Base-by-base conservation (phyloP, 2,888 invertebrate species). In the Operophtera brumata region DNA sequence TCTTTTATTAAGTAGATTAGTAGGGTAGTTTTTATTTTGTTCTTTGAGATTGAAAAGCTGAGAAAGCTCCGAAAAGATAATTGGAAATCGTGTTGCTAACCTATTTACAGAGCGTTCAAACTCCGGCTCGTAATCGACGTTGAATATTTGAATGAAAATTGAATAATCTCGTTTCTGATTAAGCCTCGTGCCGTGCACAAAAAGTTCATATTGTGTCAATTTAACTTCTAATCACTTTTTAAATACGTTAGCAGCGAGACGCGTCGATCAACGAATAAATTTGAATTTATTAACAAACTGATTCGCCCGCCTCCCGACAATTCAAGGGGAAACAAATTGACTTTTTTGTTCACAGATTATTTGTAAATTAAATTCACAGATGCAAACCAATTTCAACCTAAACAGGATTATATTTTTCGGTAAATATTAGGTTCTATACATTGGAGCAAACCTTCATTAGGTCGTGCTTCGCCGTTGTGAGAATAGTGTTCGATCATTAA, bases 201-300 rank as follows among this genome's bases (percentile, higher is more conserved):
- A 89, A 89, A 90, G 82, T 88, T 87, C 86, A 82, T 88, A 88
- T 86, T 89, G 88, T 90, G 88, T 87, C 90, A 90, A 89, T 90
- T 85, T 84, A 84, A 89, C 80, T 87, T 88, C 83, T 90, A 90
- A 90, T 88, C 87, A 87, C 87, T 90, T 90, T 90, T 88, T 88
- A 89, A 90, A 88, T 82, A 75, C 86, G 86, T 90, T 90, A 89
- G 84, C 70, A 76, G 70, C 71, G 78, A 81, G 80, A 80, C 77
- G 77, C 77, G 78, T 72, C 78, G 86, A 88, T 88, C 87, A 79
- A 78, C 83, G 90, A 90, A 90, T 90, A 89, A 86, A 90, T 90
- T 89, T 89, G 86, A 88, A 90, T 90, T 77, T 82, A 86, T 89
- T 88, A 88, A 80, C 80, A 71, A 80, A 80, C 77, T 80, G 86